Evolutionary conservation across 1,140 invertebrate species (phyloP).

Genomic region (Bombus sylvicola): DNA sequence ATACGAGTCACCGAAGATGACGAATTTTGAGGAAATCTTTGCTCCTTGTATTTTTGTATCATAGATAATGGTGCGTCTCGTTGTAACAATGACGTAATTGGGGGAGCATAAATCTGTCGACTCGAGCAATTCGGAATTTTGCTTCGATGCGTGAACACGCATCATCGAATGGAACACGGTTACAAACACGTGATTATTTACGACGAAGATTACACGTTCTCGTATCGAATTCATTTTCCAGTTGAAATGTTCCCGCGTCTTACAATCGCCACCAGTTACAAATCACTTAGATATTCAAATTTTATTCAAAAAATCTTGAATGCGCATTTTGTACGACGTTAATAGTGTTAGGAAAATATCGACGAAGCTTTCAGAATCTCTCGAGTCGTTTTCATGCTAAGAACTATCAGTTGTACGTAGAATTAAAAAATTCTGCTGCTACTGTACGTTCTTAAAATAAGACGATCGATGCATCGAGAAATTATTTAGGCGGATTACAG

Average conservation of each 20-base stretch:
- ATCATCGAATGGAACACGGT: background rate
- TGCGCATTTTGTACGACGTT: too few species aligned
- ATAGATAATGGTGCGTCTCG: too few species aligned
- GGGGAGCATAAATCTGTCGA: background rate
- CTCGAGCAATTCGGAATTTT: background rate
- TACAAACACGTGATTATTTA: slow-evolving; percentile 19
- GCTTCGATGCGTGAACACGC: background rate
- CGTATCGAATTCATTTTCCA: background rate
- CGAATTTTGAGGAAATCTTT: background rate
- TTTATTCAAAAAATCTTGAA: background rate
- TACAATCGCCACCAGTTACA: background rate
- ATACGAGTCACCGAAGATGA: background rate
- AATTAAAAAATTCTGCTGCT: background rate
- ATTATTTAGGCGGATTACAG: background rate
- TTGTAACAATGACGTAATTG: background rate
- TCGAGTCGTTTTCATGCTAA: rapidly evolving
- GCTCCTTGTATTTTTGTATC: too few species aligned
- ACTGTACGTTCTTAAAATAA: too few species aligned
- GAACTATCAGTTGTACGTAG: background rate
- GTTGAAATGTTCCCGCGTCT: background rate
- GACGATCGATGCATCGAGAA: background rate
- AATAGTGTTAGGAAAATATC: background rate
- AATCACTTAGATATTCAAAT: slow-evolving; percentile 3
- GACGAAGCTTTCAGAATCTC: background rate
- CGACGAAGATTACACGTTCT: background rate